Base-by-base conservation (phyloP, 2,113 vertebrate species). In the Cinclus mexicanus region DNA sequence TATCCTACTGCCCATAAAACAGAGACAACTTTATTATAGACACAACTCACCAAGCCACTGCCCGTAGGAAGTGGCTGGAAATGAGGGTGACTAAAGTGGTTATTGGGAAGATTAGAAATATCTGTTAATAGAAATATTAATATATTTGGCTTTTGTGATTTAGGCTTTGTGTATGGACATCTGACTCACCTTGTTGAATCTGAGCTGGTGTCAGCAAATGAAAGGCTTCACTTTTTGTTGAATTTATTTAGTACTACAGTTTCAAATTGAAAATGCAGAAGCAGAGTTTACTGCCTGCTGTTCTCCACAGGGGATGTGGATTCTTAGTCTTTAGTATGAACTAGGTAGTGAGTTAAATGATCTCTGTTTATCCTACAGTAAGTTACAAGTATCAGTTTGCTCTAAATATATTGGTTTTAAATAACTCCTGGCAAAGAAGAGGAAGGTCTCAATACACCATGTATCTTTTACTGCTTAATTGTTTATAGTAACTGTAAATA, bases 21-120 rank as follows among this genome's bases (percentile, higher is more conserved):
- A 83, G 77, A 68, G 33, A 70, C 14, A 71, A 70, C 35, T 33
- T 52, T 72, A 14, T 83, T 90, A 65, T 33, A 64, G 76, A 41
- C 14, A 44, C 10, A 64, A 37, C 56, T 91, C 37, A 22, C 67
- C 83, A 63, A 84, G 52, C 46, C 31, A 47, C n/a, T 69, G 74
- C 21, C 89, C 67, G 10, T 67, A 80, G 69, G 61, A 89, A 75
- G 53, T 83, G 52, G 46, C 49, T 80, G 74, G 80, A 65, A 75
- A 42, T 92, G 57, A 89, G 96, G 75, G 75, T 82, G 80, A 33
- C 61, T 92, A 2, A 82, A 95, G 69, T 81, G 72, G 77, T 96
- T 90, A 89, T 26, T 96, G 93, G 90, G 93, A 97, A 96, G 90
- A 86, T 69, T 79, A 92, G 82, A 96, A 94, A 65, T 90, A 74